Evolutionary conservation across 2,797 vertebrate genomes (phyloP).

Genomic region (Cossypha dichroa): DNA sequence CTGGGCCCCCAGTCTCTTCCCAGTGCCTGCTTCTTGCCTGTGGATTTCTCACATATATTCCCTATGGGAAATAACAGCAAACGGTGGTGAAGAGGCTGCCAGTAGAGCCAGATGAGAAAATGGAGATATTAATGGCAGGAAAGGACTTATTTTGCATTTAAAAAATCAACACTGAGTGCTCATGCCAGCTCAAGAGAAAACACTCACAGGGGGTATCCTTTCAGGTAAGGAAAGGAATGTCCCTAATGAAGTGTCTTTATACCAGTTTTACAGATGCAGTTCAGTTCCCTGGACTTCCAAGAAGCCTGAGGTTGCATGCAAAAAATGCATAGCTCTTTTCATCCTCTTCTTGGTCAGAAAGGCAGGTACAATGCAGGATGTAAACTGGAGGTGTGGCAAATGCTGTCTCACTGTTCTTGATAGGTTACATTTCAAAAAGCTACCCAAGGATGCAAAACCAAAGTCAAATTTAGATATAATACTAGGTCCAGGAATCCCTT

Average conservation of each 20-base stretch:
- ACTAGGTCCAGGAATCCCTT: not conserved
- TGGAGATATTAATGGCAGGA: not conserved
- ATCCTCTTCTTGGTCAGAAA: not conserved
- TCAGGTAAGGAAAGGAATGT: not conserved
- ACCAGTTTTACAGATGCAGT: not conserved
- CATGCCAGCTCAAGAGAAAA: not conserved
- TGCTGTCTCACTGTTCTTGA: not conserved
- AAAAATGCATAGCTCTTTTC: not conserved
- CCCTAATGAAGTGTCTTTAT: not conserved
- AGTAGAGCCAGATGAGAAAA: not conserved
- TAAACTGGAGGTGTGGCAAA: not conserved
- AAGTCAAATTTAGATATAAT: not conserved
- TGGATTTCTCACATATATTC: not conserved
- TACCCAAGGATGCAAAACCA: not conserved
- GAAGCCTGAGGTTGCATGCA: not conserved
- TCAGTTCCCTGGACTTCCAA: not conserved
- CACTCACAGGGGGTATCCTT: not conserved
- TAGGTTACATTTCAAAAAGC: not conserved
- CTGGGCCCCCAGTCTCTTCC: not conserved
- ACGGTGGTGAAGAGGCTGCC: not conserved
- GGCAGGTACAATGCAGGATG: not conserved
- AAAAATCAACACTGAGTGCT: not conserved
- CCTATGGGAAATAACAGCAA: not conserved
- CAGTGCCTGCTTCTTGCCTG: not conserved
- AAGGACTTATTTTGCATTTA: not conserved